Base-by-base conservation (phyloP, 2,113 vertebrate genomes). In the Poeciliopsis turrubarensis region DNA sequence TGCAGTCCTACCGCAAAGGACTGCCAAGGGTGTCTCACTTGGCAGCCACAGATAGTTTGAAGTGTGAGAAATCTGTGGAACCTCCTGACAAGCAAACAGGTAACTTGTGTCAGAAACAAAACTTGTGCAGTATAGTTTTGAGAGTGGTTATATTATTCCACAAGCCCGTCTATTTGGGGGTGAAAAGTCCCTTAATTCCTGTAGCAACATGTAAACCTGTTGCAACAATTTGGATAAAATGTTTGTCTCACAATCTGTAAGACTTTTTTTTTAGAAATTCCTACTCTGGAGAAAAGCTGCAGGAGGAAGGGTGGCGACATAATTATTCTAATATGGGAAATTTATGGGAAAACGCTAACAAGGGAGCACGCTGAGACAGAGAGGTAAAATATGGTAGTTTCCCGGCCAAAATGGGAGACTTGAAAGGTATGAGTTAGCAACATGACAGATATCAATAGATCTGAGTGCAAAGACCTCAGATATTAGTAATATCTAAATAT, bases 181-280 rank as follows among this genome's bases (percentile, higher is more conserved):
- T 54, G 44, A 51, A 51, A 68, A 15, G 67, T 30, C 60, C 27
- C 60, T 62, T 62, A 12, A 30, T 29, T 17, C 34, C 37, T 66
- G 27, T 66, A 41, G 27, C 25, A 66, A 27, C 25, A 17, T 14
- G 41, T 66, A 66, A 12, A 66, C 65, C 26, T 66, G 34, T 27
- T 66, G 34, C 3, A 66, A 17, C 26, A 66, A n/a, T 10, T 25
- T 68, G 19, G 67, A 68, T 27, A 51, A 30, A 5, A 68, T 5
- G 15, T 68, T 68, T 31, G 67, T 68, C 4, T 17, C 67, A 68
- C 67, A 51, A 15, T 60, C 10, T n/a, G 47, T 70, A 3, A 70
- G 30, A 15, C 11, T 57, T 4, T 71, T n/a, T 37, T 17, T 37
- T 17, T 29, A 12, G 57, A 32, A 12, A 71, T 61, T 19, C 69